These are phyloP conservation scores for Smithornis capensis DNA, from an alignment of 2,113 vertebrate species.

Conservation along the genomic window DNA sequence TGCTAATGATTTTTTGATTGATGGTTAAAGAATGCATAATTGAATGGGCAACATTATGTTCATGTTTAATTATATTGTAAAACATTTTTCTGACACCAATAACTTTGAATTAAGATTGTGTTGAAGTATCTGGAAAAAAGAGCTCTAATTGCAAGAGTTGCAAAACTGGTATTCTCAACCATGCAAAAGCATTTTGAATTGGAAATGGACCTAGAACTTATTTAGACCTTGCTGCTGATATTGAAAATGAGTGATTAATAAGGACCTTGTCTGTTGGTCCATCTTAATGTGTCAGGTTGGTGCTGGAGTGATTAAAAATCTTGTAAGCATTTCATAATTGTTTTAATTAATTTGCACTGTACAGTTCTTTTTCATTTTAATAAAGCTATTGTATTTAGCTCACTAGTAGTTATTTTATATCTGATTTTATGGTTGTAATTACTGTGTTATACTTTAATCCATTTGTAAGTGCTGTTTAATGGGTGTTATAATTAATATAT, in stretches of 20 bases:
- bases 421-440: conserved; percentile 33
- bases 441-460: neutral
- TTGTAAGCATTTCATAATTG: neutral
- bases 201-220: neutral
- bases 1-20: neutral
- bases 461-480: neutral
- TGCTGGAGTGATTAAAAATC: conserved; percentile 9
- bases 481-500: neutral
- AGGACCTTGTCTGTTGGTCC: neutral
- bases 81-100: neutral
- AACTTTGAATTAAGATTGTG: neutral
- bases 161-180: neutral
- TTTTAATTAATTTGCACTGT: conserved; percentile 19
- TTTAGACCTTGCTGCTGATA: neutral
- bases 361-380: neutral
- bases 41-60: neutral
- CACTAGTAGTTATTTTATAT: neutral
- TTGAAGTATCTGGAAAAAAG: neutral
- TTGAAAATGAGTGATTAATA: neutral
- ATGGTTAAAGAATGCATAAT: neutral
- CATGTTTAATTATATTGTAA: conserved; percentile 11
- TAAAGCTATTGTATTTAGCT: conserved; percentile 9
- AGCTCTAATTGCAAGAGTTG: neutral
- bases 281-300: neutral
- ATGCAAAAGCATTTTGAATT: neutral